Evolutionary conservation across 1,140 invertebrate species (phyloP).

Genomic region (Manduca sexta): DNA sequence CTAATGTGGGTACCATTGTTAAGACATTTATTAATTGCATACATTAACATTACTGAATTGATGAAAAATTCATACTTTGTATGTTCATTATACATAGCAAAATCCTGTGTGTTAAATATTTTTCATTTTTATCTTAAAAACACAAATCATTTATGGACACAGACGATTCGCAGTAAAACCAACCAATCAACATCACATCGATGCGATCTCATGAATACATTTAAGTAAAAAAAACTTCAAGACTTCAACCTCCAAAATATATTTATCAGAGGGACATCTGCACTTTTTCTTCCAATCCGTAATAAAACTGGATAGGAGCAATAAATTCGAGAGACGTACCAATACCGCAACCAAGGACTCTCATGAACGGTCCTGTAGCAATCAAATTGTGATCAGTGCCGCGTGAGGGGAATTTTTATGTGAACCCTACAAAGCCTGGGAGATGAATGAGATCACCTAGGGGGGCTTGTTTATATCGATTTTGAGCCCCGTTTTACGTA

Average conservation of each 20-base stretch:
- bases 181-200: constrained; percentile 1
- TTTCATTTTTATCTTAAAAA: too few species aligned
- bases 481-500: too few species aligned
- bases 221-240: not conserved
- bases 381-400: constrained; percentile 45
- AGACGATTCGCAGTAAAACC: constrained; percentile 1
- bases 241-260: not conserved
- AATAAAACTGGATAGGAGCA: constrained; percentile 45
- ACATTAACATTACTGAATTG: too few species aligned
- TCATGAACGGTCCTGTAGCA: constrained; percentile 12
- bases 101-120: too few species aligned
- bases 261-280: constrained; percentile 27
- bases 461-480: not conserved
- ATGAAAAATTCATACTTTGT: too few species aligned
- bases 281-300: constrained; percentile 31
- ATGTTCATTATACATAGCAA: too few species aligned
- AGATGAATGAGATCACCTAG: constrained; percentile 20
- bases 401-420: constrained; percentile 44
- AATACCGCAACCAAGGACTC: constrained; percentile 2
- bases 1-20: too few species aligned
- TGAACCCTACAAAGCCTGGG: constrained; percentile 30
- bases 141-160: not conserved
- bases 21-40: too few species aligned
- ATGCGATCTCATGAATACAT: constrained; percentile 3
- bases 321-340: constrained; percentile 28